phyloP scores from a whole-genome alignment of 1,140 invertebrate genomes.

The Zaprionus inermis region DNA sequence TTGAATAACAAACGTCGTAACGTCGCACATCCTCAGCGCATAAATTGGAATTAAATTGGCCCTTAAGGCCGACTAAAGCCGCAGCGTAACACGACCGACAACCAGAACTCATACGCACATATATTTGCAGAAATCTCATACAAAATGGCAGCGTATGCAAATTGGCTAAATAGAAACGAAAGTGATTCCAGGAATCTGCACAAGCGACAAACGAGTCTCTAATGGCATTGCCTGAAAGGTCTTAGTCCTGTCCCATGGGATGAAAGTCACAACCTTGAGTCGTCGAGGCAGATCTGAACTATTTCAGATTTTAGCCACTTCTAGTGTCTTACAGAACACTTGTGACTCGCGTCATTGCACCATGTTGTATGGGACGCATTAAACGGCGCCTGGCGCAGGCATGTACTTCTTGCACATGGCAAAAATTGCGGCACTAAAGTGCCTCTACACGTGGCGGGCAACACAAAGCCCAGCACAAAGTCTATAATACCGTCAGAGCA shows the following conservation, averaged over 20 bases:
- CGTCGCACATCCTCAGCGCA: conserved; percentile 26
- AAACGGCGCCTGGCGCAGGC: conserved; percentile 1
- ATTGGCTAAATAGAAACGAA: conserved; percentile 25
- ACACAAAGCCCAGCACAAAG: conserved; percentile 9
- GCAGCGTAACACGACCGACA: conserved; percentile 5
- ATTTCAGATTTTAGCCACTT: not conserved
- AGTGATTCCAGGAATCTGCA: conserved; percentile 22
- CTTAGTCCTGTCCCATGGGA: not conserved
- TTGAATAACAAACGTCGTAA: conserved; percentile 66
- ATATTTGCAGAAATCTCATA: conserved; percentile 16
- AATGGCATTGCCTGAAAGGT: conserved; percentile 8
- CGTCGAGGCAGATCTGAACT: too few species aligned
- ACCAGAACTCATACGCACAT: not conserved
- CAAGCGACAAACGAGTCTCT: not conserved
- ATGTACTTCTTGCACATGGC: not conserved
- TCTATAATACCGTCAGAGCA: not conserved
- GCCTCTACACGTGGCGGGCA: not conserved
- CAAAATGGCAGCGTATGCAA: conserved; percentile 32
- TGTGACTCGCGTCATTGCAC: conserved; percentile 6
- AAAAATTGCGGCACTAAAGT: conserved; percentile 18
- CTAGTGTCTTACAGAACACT: not conserved
- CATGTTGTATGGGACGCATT: not conserved
- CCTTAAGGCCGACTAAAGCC: conserved; percentile 60
- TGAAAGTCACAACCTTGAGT: not conserved
- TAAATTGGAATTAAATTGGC: conserved; percentile 76